Evolutionary conservation across 1,140 invertebrate species (phyloP), one percentile per base, ranked within the genome.

Genomic region (Ephestia elutella): DNA sequence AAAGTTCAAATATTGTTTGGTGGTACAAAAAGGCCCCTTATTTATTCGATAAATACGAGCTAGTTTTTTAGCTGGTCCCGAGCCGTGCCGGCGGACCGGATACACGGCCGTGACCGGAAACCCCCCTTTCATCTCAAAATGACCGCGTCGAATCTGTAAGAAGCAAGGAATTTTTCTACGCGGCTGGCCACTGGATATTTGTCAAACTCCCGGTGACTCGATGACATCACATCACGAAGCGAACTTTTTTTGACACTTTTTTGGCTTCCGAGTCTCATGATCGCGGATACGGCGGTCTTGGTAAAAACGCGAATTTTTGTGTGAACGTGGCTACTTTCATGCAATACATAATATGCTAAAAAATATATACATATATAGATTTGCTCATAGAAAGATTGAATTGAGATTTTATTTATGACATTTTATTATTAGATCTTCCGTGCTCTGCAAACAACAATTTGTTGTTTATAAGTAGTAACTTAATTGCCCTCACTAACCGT

Each of bases 141-240:
- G 78, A 73, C 84, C 80, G 71, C 73, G 70, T 71, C 82, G 63
- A 87, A 87, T 86, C 74, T 71, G 69, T 78, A 80, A 78, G 72
- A 75, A 69, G 57, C 70, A 59, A 77, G 78, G 80, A 85, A 85
- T 85, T 75, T 87, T 86, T 86, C 83, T 85, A 82, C 72, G 59
- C 76, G 71, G 65, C 73, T 85, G 82, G 56, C 57, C 82, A 77
- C 73, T 70, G 73, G 79, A 77, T 84, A 87, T 86, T 83, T 77
- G 80, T 82, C 75, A 78, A 77, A 63, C 60, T 59, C 61, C 58
- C 53, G 60, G 56, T 17, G 13, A n/a, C n/a, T 44, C 30, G 38
- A 17, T 44, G 53, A 35, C 56, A 58, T 75, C 72, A 70, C 64
- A 69, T 75, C 71, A 77, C 75, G 73, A 71, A 59, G 82, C 73